Percentiles rank a stretch among this genome's conserved stretches.
Evolutionary conservation across 2,113 vertebrate species (phyloP).

Genomic region (Chloropsis hardwickii): DNA sequence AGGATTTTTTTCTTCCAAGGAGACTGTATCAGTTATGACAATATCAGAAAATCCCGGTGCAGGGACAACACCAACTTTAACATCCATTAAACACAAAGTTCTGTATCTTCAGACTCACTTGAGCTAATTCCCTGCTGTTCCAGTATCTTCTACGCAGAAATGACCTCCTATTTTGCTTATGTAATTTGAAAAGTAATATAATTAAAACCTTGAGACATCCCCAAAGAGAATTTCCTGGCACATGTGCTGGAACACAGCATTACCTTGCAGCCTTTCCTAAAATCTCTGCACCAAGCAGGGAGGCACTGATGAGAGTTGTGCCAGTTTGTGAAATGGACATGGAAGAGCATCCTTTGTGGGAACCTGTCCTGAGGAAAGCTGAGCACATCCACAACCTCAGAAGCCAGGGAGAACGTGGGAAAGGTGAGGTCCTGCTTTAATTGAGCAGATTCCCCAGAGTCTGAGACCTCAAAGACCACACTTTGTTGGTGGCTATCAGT

Average conservation of each 20-base stretch:
- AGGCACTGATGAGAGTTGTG: background rate
- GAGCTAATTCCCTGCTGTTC: background rate
- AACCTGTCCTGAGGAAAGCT: background rate
- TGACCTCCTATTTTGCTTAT: background rate
- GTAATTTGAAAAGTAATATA: background rate
- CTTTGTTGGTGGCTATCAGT: background rate
- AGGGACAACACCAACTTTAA: background rate
- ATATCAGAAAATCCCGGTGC: background rate
- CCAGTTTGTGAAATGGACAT: background rate
- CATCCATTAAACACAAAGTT: background rate
- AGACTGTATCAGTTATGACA: background rate
- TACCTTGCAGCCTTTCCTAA: background rate
- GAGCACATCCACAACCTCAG: background rate
- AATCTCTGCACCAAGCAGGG: background rate
- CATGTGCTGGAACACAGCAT: accelerated
- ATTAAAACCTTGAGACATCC: background rate
- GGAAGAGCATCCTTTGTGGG: background rate
- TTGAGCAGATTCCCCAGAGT: background rate
- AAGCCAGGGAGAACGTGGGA: accelerated
- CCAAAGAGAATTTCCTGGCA: background rate
- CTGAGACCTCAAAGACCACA: background rate
- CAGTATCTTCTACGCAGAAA: background rate
- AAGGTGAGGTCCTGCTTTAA: background rate
- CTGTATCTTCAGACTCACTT: background rate
- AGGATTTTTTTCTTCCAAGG: background rate